Evolutionary conservation across 2,113 vertebrate genomes (phyloP).

Genomic region (Turnix velox): DNA sequence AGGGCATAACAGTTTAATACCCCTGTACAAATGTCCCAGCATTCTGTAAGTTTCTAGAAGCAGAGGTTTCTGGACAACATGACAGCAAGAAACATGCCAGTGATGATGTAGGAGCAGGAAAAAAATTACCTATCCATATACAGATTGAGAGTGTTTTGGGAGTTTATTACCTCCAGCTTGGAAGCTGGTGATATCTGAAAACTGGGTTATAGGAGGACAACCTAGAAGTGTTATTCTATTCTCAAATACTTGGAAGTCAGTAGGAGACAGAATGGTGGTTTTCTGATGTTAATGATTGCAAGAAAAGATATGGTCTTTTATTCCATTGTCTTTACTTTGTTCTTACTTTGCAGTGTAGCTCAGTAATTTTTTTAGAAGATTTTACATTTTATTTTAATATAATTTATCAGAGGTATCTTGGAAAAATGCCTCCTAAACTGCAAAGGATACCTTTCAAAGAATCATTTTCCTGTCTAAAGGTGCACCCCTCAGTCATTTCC

Average conservation of each 20-base stretch:
- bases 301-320: not conserved
- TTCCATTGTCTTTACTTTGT: not conserved
- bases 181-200: not conserved
- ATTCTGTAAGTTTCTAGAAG: not conserved
- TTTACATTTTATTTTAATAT: not conserved
- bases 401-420: not conserved
- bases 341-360: not conserved
- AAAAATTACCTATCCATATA: not conserved
- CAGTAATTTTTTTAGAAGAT: not conserved
- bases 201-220: not conserved
- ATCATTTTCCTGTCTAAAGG: not conserved
- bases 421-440: not conserved
- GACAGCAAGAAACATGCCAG: not conserved
- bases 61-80: not conserved
- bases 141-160: not conserved
- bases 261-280: not conserved
- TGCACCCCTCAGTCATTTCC: not conserved
- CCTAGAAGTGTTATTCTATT: not conserved
- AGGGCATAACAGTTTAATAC: not conserved
- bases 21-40: not conserved
- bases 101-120: not conserved
- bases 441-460: not conserved
- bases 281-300: not conserved
- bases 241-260: not conserved
- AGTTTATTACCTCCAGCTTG: not conserved